Conservation (phyloP, 2,888 invertebrate genomes). For the Volucella inflata region DNA sequence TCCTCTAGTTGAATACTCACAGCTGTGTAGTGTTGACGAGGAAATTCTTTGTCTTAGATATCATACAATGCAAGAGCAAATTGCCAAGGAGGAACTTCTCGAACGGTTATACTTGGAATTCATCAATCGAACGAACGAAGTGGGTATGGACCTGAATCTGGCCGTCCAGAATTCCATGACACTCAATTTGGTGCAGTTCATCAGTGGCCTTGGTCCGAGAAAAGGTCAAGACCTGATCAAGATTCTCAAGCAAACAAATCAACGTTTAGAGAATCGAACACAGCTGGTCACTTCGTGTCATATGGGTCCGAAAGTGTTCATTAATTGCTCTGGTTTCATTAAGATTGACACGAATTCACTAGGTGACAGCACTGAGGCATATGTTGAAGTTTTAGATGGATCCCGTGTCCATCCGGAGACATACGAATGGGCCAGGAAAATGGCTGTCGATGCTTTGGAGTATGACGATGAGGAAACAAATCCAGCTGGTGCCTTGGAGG, state of each 20-base stretch:
- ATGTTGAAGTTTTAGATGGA: constrained; percentile 97
- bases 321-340: constrained; percentile 99
- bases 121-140: constrained; percentile 98
- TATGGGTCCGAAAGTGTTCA: constrained; percentile 99
- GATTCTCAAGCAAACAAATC: constrained; percentile 95
- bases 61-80: constrained; percentile 93
- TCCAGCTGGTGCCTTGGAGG: constrained; percentile 98
- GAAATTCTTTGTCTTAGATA: constrained; percentile 97
- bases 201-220: constrained; percentile 97
- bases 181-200: constrained; percentile 95
- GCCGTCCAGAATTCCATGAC: constrained; percentile 95
- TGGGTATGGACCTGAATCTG: constrained; percentile 98
- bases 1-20: constrained; percentile 97
- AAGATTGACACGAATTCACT: constrained; percentile 98
- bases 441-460: constrained; percentile 99
- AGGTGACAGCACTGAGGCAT: constrained; percentile 97
- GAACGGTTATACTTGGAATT: constrained; percentile 94
- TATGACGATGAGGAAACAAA: constrained; percentile 98
- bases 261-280: constrained; percentile 95
- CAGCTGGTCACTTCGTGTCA: constrained; percentile 97
- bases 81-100: constrained; percentile 92
- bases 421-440: constrained; percentile 99
- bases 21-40: constrained; percentile 97
- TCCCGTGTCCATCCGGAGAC: constrained; percentile 99
- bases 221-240: constrained; percentile 95